phyloP scores from a whole-genome alignment of 2,113 vertebrate genomes.

The Alethe castanea region DNA sequence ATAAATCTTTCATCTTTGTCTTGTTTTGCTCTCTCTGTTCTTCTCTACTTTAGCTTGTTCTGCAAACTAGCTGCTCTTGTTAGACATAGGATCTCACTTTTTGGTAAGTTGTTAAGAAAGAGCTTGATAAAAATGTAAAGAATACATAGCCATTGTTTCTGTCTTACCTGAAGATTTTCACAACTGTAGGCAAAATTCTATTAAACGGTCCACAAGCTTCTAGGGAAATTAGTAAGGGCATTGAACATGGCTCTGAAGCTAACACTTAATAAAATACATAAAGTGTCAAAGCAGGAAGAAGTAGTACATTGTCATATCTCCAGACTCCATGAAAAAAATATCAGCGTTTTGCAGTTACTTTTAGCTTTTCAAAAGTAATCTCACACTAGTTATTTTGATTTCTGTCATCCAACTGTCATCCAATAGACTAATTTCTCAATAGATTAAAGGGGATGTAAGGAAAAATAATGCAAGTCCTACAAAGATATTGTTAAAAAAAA shows the following conservation, averaged over 20 bases:
- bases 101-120: slow-evolving; percentile 85
- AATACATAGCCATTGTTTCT: not conserved
- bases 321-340: not conserved
- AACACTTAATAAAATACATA: not conserved
- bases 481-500: not conserved
- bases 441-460: not conserved
- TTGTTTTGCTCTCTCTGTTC: slow-evolving; percentile 60
- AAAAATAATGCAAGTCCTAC: not conserved
- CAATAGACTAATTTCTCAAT: not conserved
- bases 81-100: slow-evolving; percentile 98
- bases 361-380: not conserved
- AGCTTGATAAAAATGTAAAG: not conserved
- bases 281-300: not conserved
- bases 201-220: not conserved
- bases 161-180: slow-evolving; percentile 16
- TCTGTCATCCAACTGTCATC: not conserved
- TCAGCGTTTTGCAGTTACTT: not conserved
- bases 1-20: slow-evolving; percentile 33
- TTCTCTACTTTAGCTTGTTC: slow-evolving; percentile 87
- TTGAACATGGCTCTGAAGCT: not conserved
- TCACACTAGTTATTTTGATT: not conserved
- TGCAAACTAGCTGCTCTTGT: slow-evolving; percentile 99
- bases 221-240: not conserved
- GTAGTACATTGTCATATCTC: not conserved
- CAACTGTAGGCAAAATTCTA: not conserved